Evolutionary conservation across 2,888 invertebrate genomes (phyloP).

Genomic region (Patella caerulea): DNA sequence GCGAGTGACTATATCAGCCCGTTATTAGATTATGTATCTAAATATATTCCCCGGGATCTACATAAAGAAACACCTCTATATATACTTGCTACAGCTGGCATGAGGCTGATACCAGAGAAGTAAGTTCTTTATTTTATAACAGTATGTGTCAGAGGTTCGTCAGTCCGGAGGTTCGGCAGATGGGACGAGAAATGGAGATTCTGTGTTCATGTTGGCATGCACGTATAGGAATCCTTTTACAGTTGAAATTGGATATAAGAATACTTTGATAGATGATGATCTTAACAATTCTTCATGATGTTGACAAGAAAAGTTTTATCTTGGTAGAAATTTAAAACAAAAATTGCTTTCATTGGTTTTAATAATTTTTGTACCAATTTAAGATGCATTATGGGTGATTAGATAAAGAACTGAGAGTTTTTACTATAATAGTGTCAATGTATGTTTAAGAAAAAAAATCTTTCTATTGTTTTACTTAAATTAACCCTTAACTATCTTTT

Average conservation of each 20-base stretch:
- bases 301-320: neutral
- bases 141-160: no score
- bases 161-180: no score
- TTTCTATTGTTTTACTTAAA: neutral
- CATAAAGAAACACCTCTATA: conserved; percentile 73
- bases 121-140: conserved; percentile 32
- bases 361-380: neutral
- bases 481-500: neutral
- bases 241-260: no score
- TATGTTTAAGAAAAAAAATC: neutral
- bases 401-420: no score
- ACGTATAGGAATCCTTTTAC: no score
- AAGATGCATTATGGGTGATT: no score
- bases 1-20: conserved; percentile 71
- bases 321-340: neutral
- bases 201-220: no score
- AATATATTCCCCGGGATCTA: conserved; percentile 71
- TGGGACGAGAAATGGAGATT: no score
- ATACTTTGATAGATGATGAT: no score
- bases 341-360: neutral
- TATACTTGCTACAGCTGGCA: conserved; percentile 75
- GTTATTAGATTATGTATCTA: conserved; percentile 72
- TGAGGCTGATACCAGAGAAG: conserved; percentile 72
- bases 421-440: neutral
- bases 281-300: no score